Conservation (phyloP, 2,888 invertebrate genomes). For the Pinctada fucata region DNA sequence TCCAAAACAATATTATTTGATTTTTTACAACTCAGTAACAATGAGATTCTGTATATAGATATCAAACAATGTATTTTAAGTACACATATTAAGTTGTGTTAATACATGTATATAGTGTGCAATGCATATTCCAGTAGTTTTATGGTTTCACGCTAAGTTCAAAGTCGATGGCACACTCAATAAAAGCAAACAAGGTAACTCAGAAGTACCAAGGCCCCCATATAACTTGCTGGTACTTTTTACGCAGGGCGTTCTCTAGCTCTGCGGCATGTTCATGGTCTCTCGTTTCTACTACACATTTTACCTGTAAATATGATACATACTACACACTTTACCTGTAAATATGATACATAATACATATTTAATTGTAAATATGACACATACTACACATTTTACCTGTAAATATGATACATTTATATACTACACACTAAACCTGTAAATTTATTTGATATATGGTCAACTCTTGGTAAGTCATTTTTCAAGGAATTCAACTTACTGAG, state of each 20-base stretch:
- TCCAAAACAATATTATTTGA: no score
- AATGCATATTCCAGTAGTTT: no score
- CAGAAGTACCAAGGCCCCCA: slow-evolving; percentile 55
- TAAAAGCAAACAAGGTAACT: neutral
- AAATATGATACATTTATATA: slow-evolving; percentile 67
- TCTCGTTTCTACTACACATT: slow-evolving; percentile 92
- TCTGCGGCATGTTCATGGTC: slow-evolving; percentile 87
- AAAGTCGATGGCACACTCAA: no score
- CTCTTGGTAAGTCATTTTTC: slow-evolving; percentile 75
- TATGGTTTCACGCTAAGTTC: no score
- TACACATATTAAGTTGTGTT: no score
- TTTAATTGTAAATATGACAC: neutral
- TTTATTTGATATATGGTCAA: no score
- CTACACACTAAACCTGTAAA: slow-evolving; percentile 89
- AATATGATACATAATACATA: neutral
- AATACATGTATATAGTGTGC: no score
- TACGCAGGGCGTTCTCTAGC: slow-evolving; percentile 76
- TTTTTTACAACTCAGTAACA: no score
- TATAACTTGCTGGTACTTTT: slow-evolving; percentile 62
- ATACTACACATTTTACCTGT: slow-evolving; percentile 90
- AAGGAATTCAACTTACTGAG: no score
- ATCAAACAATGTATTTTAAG: no score
- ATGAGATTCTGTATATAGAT: no score
- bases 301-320: slow-evolving; percentile 81
- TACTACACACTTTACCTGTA: neutral